Base-by-base conservation (phyloP, 2,797 vertebrate species). In the Lepus townsendii region DNA sequence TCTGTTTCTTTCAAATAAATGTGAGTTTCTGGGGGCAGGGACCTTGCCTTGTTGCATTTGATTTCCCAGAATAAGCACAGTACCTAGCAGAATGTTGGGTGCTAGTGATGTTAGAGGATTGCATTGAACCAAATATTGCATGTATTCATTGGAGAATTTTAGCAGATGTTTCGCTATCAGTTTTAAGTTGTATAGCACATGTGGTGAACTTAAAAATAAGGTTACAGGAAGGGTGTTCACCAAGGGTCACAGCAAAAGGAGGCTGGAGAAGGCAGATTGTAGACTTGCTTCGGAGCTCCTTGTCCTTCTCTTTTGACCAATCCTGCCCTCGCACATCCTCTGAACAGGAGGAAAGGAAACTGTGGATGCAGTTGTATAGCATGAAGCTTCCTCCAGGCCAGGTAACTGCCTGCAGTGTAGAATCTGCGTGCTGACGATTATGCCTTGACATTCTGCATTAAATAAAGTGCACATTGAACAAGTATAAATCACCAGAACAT, bases 1-100 rank as follows among this genome's bases (percentile, higher is more conserved):
- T 76, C 82, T 42, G 38, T 96, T 12, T 80, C 50, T 66, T 63
- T 82, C 71, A 92, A 32, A 90, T 89, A 73, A 95, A 73, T 26
- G 8, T 60, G 73, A 62, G 24, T 73, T 95, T 26, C 87, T 68
- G 50, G 77, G 72, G 63, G 42, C 65, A 77, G 69, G 26, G 47
- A 76, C 4, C 1, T 65, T 66, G 13, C 2, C 16, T 76, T 66
- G 3, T 77, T 86, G 88, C 77, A 86, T 79, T 57, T 30, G 13
- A 3, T 77, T 65, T 65, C 4, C 7, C 14, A 32, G 54, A 30
- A 1, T 50, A 57, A 84, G 57, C 24, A 16, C 27, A 8, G 3
- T 19, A 22, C 47, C 63, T 73, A 17, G 35, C 83, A 60, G 57
- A 77, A 68, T 57, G 75, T 47, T 47, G 42, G 42, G 24, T 84